phyloP scores from a whole-genome alignment of 2,113 vertebrate species.

The Turdus rufiventris region DNA sequence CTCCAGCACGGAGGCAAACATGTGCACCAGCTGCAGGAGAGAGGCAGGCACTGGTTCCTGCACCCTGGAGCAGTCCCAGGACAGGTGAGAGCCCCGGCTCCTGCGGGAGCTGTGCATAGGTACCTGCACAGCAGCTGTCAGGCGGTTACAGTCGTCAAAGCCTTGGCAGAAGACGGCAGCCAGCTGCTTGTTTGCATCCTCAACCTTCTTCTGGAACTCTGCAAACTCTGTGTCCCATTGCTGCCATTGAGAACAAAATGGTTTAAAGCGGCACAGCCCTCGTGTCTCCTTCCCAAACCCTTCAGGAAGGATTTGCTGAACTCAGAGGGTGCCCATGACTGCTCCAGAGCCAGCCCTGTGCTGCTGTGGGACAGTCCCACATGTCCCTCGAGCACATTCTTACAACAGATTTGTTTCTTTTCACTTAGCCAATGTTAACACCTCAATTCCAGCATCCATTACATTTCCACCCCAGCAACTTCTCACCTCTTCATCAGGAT shows the following conservation, averaged over 20 bases:
- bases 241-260: neutral
- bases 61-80: accelerated
- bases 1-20: conserved; percentile 75
- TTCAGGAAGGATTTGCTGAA: neutral
- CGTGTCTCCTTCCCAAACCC: neutral
- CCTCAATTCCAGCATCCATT: neutral
- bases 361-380: accelerated
- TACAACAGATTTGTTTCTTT: neutral
- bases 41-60: neutral
- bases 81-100: accelerated
- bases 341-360: accelerated
- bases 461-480: neutral
- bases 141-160: conserved; percentile 65
- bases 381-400: neutral
- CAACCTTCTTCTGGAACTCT: conserved; percentile 70
- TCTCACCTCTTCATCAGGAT: conserved; percentile 69
- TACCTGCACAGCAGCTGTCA: conserved; percentile 71
- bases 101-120: accelerated
- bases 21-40: conserved; percentile 71
- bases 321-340: accelerated
- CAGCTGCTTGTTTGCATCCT: conserved; percentile 72
- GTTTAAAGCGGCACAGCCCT: neutral
- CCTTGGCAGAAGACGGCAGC: conserved; percentile 71
- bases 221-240: conserved; percentile 63
- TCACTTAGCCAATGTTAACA: neutral